Evolutionary conservation across 2,113 vertebrate species (phyloP).

Genomic region (Oreotrochilus melanogaster): DNA sequence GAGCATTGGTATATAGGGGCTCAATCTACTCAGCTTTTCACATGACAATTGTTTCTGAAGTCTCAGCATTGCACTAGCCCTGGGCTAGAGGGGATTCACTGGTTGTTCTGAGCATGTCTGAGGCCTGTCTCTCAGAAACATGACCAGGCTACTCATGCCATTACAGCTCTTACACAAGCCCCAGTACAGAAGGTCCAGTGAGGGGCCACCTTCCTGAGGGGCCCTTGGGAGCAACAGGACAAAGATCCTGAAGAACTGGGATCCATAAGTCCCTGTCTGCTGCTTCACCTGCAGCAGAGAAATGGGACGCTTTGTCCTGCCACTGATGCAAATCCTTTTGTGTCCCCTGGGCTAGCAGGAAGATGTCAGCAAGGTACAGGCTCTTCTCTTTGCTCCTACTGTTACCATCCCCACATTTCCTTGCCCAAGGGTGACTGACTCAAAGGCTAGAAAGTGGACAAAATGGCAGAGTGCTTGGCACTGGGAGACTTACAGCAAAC

Average conservation of each 20-base stretch:
- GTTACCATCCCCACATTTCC: rapidly evolving
- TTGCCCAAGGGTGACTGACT: neutral
- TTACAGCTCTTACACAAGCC: neutral
- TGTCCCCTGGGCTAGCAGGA: neutral
- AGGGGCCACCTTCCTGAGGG: neutral
- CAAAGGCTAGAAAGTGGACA: rapidly evolving
- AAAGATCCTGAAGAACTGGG: neutral
- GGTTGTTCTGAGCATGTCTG: rapidly evolving
- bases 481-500: neutral
- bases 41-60: neutral
- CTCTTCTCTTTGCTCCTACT: neutral
- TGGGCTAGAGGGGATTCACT: neutral
- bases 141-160: rapidly evolving
- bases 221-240: rapidly evolving
- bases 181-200: neutral
- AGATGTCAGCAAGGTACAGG: neutral
- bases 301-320: neutral
- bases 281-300: neutral
- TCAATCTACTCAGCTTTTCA: neutral
- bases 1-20: rapidly evolving
- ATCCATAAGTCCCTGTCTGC: neutral
- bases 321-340: neutral
- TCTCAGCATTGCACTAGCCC: neutral
- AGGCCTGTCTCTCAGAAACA: neutral
- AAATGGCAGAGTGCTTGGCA: neutral